Conservation (phyloP, 2,113 vertebrate species). For the Herpetotheres cachinnans region DNA sequence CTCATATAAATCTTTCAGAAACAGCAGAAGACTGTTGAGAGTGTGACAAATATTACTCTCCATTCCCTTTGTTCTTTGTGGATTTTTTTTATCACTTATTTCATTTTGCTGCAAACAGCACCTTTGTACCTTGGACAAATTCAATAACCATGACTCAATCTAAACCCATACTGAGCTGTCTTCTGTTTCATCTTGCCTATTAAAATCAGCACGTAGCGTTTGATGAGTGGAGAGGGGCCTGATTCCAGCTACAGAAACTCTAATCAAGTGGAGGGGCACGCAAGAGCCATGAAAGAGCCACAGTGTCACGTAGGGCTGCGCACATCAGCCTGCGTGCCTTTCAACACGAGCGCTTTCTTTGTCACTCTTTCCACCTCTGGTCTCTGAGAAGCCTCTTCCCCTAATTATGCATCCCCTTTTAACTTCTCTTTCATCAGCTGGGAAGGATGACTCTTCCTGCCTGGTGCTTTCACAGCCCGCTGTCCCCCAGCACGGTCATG, state of each 20-base stretch:
- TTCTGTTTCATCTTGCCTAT: background rate
- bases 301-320: rapidly evolving
- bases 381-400: background rate
- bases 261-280: rapidly evolving
- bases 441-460: background rate
- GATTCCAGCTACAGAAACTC: background rate
- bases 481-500: rapidly evolving
- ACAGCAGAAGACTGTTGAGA: conserved; percentile 8
- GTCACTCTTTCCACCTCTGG: background rate
- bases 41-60: conserved; percentile 11
- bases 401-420: background rate
- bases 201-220: background rate
- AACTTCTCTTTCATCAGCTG: background rate
- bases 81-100: conserved; percentile 23
- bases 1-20: conserved; percentile 32
- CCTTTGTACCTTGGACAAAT: conserved; percentile 52
- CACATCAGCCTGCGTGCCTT: rapidly evolving
- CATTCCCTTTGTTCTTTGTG: conserved; percentile 12
- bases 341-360: background rate
- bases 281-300: background rate
- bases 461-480: background rate
- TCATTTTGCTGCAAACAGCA: conserved; percentile 33
- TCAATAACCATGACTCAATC: conserved; percentile 34
- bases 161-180: background rate
- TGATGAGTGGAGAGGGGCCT: background rate